Evolutionary conservation across 2,888 invertebrate genomes (phyloP).

Genomic region (Drosophila prostipennis): DNA sequence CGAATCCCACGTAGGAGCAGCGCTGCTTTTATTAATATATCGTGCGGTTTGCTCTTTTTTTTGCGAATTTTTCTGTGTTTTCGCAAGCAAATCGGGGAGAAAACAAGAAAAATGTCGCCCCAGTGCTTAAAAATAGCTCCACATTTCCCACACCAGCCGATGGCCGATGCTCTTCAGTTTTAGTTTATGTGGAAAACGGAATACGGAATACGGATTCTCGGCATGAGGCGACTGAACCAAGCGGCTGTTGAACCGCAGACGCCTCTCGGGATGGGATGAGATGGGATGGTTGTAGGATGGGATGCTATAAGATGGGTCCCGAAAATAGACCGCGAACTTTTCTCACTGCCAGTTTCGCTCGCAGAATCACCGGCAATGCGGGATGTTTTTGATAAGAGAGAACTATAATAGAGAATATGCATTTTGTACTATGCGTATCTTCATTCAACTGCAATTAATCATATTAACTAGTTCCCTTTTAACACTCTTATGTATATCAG

Average conservation of each 20-base stretch:
- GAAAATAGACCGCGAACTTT: slow-evolving; percentile 58
- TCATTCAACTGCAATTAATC: not conserved
- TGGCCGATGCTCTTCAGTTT: slow-evolving; percentile 37
- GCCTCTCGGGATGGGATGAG: slow-evolving; percentile 21
- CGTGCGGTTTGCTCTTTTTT: slow-evolving; percentile 54
- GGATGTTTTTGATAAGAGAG: slow-evolving; percentile 19
- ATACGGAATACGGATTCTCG: slow-evolving; percentile 47
- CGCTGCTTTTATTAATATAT: slow-evolving; percentile 79
- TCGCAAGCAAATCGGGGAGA: slow-evolving; percentile 37
- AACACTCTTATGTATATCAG: too few species aligned
- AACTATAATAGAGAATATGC: not conserved
- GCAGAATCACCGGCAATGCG: not conserved
- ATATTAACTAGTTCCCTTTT: not conserved
- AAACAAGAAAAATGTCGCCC: slow-evolving; percentile 68
- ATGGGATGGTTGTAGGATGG: slow-evolving; percentile 3
- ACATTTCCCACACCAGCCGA: slow-evolving; percentile 38
- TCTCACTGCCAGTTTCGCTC: slow-evolving; percentile 22
- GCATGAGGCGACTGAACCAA: slow-evolving; percentile 52
- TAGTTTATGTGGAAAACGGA: slow-evolving; percentile 25
- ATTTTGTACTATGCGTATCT: not conserved
- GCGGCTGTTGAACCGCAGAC: slow-evolving; percentile 71
- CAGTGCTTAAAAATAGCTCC: slow-evolving; percentile 65
- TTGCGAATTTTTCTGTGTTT: slow-evolving; percentile 58
- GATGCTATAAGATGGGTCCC: slow-evolving; percentile 31
- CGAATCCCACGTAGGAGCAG: slow-evolving; percentile 59